phyloP scores from a whole-genome alignment of 2,113 vertebrate genomes.

The Lepisosteus osseus region DNA sequence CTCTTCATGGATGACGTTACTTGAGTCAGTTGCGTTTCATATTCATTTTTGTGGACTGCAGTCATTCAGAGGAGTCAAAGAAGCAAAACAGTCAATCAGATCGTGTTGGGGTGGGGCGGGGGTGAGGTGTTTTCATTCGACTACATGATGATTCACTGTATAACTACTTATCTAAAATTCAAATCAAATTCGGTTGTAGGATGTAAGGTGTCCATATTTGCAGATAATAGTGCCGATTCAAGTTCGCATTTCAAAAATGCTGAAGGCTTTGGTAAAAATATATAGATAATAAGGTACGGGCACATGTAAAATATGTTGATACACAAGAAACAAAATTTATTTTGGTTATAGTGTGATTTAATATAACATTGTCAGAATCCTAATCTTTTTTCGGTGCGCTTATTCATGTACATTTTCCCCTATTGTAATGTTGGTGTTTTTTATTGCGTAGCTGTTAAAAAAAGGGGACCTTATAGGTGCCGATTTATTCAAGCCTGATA shows the following conservation, averaged over 20 bases:
- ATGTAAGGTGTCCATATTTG: slow-evolving; percentile 38
- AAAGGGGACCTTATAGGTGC: slow-evolving; percentile 62
- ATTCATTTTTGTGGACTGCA: slow-evolving; percentile 50
- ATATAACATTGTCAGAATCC: slow-evolving; percentile 79
- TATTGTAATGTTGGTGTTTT: slow-evolving; percentile 76
- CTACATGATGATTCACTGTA: background rate
- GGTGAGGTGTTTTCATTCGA: background rate
- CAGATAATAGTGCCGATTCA: slow-evolving; percentile 10
- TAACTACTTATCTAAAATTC: too few relatives aligned
- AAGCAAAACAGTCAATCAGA: slow-evolving; percentile 40
- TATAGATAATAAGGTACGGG: slow-evolving; percentile 59
- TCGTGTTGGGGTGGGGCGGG: slow-evolving; percentile 37
- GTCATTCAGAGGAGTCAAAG: slow-evolving; percentile 26
- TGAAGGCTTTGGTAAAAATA: too few relatives aligned
- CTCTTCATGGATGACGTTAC: slow-evolving; percentile 74
- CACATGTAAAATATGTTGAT: slow-evolving; percentile 96
- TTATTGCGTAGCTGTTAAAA: slow-evolving; percentile 78
- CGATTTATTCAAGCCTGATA: slow-evolving; percentile 44
- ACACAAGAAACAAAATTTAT: slow-evolving; percentile 87
- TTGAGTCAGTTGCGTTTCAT: slow-evolving; percentile 65
- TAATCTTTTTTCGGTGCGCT: slow-evolving; percentile 82
- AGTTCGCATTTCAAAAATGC: slow-evolving; percentile 17
- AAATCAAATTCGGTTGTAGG: too few relatives aligned
- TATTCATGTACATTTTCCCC: slow-evolving; percentile 76
- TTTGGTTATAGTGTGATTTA: slow-evolving; percentile 89